Base-by-base conservation (phyloP, 64 coral and sea anemone genomes). In the Trachythela sp. region DNA sequence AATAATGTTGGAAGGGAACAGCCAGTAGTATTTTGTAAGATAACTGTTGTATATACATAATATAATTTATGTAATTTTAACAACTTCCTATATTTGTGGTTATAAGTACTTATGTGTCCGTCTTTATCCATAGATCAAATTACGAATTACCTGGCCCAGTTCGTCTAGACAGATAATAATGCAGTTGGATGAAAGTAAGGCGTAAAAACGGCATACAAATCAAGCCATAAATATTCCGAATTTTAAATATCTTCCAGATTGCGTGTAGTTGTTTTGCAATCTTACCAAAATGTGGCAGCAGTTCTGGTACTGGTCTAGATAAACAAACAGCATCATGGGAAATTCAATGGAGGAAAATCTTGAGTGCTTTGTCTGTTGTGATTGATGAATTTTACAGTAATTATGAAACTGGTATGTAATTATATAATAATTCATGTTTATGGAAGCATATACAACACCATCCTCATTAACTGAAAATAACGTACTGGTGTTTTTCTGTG, bases 231-330 rank as follows among this genome's bases (percentile, higher is more conserved):
- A 45, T 45, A 45, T 45, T 45, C 42, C 11, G 42, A 45, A 45
- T 45, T 45, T 4, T 11, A 4, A 45, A 45, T 45, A 11, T 45
- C 11, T 45, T 45, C 11, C 30, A 80, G 75, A 80, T 17, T 35
- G 75, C 75, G 8, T 80, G 75, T 30, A 80, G 75, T 13, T 80
- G 75, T 80, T 80, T 37, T 80, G 75, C 75, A 17, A 15, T 80
- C 31, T 22, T 80, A 30, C 75, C 75, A 80, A 80, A 80, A 80
- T 80, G 75, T 80, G 75, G 75, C 30, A 35, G 35, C 6, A 4
- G 3, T 37, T 37, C 75, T 80, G 75, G 33, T 18, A 30, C 33
- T 36, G 33, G 33, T 9, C 0, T 22, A 17, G 33, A 80, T 30
- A 80, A 80, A 80, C 75, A 80, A 39, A 18, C 33, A 37, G 34